Percentiles rank a stretch among this genome's conserved stretches.
phyloP scores from a whole-genome alignment of 1,140 invertebrate species.

The Archegozetes longisetosus region DNA sequence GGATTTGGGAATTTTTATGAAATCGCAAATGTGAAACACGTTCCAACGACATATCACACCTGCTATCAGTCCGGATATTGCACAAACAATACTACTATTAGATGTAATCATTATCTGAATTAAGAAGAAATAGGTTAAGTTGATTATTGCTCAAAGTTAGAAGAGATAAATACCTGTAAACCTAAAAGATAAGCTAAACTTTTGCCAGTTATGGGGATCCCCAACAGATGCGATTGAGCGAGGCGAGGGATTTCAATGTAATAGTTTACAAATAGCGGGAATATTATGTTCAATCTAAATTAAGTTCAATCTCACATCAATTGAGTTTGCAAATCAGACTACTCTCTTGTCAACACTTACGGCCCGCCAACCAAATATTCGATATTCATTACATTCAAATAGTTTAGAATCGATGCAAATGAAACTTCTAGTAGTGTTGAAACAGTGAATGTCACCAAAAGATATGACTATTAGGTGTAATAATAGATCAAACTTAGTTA shows the following conservation, averaged over 20 bases:
- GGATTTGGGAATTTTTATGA: conserved; percentile 30
- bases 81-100: neutral
- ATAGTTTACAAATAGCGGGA: conserved; percentile 35
- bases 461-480: neutral
- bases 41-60: conserved; percentile 36
- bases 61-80: conserved; percentile 20
- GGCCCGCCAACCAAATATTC: neutral
- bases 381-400: neutral
- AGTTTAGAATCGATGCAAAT: neutral
- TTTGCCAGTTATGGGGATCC: conserved; percentile 38
- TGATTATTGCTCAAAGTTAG: neutral
- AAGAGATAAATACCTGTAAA: neutral
- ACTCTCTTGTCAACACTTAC: no score
- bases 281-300: conserved; percentile 32
- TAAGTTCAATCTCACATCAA: conserved; percentile 3
- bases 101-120: conserved; percentile 29
- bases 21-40: conserved; percentile 29
- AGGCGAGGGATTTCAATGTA: conserved; percentile 38
- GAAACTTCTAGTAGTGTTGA: neutral
- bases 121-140: conserved; percentile 36
- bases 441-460: neutral
- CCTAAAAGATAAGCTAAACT: conserved; percentile 21
- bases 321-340: no score
- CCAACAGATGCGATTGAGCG: conserved; percentile 33
- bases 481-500: neutral